Evolutionary conservation across 2,888 invertebrate species (phyloP), one percentile per base, ranked within the genome.

Genomic region (Volucella inanis): DNA sequence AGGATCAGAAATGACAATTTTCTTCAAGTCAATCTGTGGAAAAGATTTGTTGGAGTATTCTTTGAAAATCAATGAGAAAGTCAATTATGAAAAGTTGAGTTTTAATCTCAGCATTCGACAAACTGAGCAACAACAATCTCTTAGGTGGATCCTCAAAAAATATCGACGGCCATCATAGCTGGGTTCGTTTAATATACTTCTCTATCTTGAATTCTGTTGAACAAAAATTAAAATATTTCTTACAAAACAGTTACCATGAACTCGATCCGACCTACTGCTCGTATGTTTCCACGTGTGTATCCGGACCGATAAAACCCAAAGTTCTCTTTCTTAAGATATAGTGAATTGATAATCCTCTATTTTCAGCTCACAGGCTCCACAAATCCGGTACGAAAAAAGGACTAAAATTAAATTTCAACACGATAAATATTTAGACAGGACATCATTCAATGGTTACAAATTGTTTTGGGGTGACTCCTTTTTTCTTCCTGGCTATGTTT

Each of bases 381-480:
- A 52, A 15, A 45, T 52, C 68, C 74, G 62, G 68, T 11, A 45
- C 18, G 22, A 72, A 57, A 75, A 81, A 82, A 65, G 77, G 82
- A 82, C 82, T 77, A 62, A 82, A 82, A 77, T 82, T 82, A 77
- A 82, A 82, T 82, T 82, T 61, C 67, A 77, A 65, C 57, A 67
- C 71, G 71, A 82, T 82, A 82, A 82, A 82, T 77, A 82, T 77
- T 82, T 82, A 67, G 82, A 82, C 82, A 82, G 82, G 82, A 82
- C 62, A 82, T 82, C 71, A 82, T 72, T 82, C 77, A 82, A 72
- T 82, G 77, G 72, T 77, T 72, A 77, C 77, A 82, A 82, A 82
- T 77, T 77, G 82, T 72, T 79, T 82, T 50, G 67, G 77, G 82
- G 14, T 67, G 4, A 39, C 14, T 61, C 31, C 11, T 8, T 1